phyloP scores from a whole-genome alignment of 2,797 vertebrate species.

The Chelon labrosus region DNA sequence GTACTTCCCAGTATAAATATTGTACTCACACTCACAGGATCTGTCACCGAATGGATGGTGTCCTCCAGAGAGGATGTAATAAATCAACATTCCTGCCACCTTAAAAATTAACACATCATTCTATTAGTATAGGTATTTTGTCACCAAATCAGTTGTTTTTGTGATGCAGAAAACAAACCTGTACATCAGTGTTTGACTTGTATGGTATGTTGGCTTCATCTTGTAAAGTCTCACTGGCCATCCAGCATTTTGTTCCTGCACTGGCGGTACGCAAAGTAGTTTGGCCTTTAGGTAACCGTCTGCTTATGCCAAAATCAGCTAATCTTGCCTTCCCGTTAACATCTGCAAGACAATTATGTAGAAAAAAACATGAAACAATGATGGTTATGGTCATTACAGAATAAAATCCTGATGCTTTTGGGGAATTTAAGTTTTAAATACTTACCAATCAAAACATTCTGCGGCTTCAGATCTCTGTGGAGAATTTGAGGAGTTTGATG shows the following conservation, averaged over 20 bases:
- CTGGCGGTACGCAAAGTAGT: conserved; percentile 56
- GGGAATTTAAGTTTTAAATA: background rate
- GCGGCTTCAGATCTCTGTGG: conserved; percentile 80
- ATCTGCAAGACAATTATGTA: conserved; percentile 41
- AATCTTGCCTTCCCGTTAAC: conserved; percentile 54
- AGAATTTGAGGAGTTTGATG: conserved; percentile 66
- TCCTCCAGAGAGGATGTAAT: conserved; percentile 77
- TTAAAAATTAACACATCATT: conserved; percentile 15
- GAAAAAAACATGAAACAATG: background rate
- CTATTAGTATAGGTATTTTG: background rate
- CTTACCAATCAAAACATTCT: conserved; percentile 81
- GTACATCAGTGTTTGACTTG: conserved; percentile 74
- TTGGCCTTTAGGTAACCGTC: conserved; percentile 53
- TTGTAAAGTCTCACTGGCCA: conserved; percentile 70
- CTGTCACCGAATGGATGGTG: conserved; percentile 70
- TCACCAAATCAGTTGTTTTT: rapidly evolving
- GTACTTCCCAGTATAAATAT: conserved; percentile 60
- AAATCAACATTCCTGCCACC: conserved; percentile 81
- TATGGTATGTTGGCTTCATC: conserved; percentile 36
- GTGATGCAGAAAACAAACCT: conserved; percentile 47
- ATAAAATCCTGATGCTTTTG: too few relatives aligned
- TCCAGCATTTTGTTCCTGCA: conserved; percentile 79
- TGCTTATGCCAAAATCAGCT: conserved; percentile 81
- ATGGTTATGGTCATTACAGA: rapidly evolving
- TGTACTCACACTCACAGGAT: background rate